A percentile compares a stretch with the other conserved stretches of the same genome.
Evolutionary conservation across 1,140 invertebrate genomes (phyloP).

Genomic region (Oedothorax gibbosus): DNA sequence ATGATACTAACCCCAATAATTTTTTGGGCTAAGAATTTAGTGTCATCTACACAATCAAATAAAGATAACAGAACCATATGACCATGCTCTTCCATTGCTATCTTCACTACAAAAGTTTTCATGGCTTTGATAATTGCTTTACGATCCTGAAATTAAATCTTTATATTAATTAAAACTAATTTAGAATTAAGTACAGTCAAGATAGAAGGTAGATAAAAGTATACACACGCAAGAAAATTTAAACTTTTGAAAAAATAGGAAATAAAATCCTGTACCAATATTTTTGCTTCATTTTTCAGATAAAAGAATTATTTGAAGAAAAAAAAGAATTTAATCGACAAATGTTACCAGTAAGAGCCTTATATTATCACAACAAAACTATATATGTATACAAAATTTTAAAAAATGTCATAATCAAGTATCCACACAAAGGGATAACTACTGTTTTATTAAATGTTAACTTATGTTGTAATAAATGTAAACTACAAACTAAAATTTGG

Average conservation of each 20-base stretch:
- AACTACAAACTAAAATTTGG: too few species aligned
- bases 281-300: background rate
- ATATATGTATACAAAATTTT: too few species aligned
- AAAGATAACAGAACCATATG: constrained; percentile 85
- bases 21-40: constrained; percentile 86
- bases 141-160: constrained; percentile 69
- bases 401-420: too few species aligned
- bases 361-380: too few species aligned
- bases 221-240: too few species aligned
- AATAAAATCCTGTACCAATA: background rate
- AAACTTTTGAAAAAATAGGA: too few species aligned
- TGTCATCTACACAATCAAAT: constrained; percentile 93
- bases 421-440: too few species aligned
- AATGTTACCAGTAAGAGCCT: too few species aligned
- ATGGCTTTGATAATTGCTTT: constrained; percentile 80
- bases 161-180: background rate
- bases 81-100: constrained; percentile 87
- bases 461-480: too few species aligned
- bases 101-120: constrained; percentile 84
- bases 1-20: constrained; percentile 69
- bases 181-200: background rate
- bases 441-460: too few species aligned
- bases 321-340: too few species aligned
- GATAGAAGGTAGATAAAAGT: too few species aligned
- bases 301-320: background rate